Evolutionary conservation across 2,888 invertebrate genomes (phyloP).

Genomic region (Harpalus rubripes): DNA sequence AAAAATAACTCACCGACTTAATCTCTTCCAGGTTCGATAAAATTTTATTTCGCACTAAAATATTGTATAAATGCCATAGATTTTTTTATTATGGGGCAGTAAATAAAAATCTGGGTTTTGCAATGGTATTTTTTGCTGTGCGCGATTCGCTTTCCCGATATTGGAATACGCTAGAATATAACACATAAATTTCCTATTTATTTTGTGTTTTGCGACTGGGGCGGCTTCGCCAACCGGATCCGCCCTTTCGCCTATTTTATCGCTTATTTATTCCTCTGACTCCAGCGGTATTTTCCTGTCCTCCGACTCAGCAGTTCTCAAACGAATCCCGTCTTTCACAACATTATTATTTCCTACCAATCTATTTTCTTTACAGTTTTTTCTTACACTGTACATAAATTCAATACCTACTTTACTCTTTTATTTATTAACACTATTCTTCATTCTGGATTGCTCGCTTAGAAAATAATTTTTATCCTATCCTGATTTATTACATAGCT

Average conservation of each 20-base stretch:
- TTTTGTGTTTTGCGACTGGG: slow-evolving; percentile 63
- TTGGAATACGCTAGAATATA: slow-evolving; percentile 61
- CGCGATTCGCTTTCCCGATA: slow-evolving; percentile 56
- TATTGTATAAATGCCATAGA: slow-evolving; percentile 65
- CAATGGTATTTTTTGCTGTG: slow-evolving; percentile 53
- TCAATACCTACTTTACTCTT: not conserved
- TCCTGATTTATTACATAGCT: not conserved
- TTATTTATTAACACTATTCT: not conserved
- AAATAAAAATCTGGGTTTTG: slow-evolving; percentile 64
- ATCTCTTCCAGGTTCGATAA: slow-evolving; percentile 59
- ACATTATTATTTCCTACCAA: slow-evolving; percentile 2
- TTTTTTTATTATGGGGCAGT: slow-evolving; percentile 63
- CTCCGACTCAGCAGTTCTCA: slow-evolving; percentile 52
- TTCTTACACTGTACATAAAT: not conserved
- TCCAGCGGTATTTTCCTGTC: slow-evolving; percentile 47
- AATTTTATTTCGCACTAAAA: slow-evolving; percentile 66
- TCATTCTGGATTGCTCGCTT: not conserved
- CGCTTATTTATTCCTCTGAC: slow-evolving; percentile 64
- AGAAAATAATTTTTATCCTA: not conserved
- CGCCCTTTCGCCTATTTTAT: slow-evolving; percentile 66
- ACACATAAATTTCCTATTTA: slow-evolving; percentile 66
- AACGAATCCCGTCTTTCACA: slow-evolving; percentile 22
- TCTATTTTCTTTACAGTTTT: not conserved
- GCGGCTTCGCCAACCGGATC: slow-evolving; percentile 58
- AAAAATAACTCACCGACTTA: slow-evolving; percentile 56